Conservation (phyloP, 2,113 vertebrate genomes). For the Petromus typicus region DNA sequence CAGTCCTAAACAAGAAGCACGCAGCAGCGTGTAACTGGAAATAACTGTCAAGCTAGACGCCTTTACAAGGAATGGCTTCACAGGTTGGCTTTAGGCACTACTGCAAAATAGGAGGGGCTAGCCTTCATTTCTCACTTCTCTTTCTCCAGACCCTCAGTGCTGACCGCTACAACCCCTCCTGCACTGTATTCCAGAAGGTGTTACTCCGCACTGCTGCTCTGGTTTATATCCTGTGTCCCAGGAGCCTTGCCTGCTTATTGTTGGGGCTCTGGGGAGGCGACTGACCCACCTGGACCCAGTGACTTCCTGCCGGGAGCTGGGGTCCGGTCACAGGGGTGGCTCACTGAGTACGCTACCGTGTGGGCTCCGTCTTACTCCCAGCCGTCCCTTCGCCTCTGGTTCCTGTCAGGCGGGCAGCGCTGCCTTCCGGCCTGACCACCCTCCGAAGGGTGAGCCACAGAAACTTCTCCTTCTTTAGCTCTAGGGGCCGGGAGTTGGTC, state of each 20-base stretch:
- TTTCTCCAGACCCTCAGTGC: neutral
- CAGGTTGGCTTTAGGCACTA: neutral
- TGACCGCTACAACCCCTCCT: neutral
- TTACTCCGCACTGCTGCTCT: neutral
- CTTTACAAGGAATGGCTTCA: neutral
- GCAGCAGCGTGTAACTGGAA: neutral
- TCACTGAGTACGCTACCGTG: neutral
- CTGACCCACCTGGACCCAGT: neutral
- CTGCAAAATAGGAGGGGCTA: neutral
- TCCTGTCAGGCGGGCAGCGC: neutral
- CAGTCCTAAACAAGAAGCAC: neutral
- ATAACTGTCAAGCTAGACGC: conserved; percentile 24
- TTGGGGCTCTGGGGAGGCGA: neutral
- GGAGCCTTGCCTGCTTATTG: neutral
- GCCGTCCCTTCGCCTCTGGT: neutral
- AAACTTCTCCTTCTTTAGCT: neutral
- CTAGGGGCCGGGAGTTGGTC: neutral
- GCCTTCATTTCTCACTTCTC: neutral
- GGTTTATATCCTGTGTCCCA: neutral
- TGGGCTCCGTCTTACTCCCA: neutral
- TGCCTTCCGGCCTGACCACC: neutral
- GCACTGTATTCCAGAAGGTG: neutral
- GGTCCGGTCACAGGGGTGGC: too few species aligned
- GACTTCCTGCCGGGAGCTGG: neutral
- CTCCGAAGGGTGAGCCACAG: neutral